Conservation (phyloP, 1,140 invertebrate genomes). For the Saccostrea cuccullata region DNA sequence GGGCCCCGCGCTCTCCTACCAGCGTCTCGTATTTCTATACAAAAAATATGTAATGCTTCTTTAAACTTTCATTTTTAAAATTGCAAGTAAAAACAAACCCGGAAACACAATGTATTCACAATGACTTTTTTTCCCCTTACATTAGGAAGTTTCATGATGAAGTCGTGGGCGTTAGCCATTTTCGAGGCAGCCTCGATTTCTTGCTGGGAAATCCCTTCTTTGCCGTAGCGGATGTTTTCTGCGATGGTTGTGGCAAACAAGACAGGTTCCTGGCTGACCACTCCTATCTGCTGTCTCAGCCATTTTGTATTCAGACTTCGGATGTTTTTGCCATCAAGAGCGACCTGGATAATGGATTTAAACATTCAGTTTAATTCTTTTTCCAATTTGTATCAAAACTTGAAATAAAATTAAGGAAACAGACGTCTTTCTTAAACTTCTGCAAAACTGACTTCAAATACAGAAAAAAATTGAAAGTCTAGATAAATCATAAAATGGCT, state of each 20-base stretch:
- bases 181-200: constrained; percentile 78
- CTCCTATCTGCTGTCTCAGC: constrained; percentile 84
- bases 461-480: too few species aligned
- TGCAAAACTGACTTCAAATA: too few species aligned
- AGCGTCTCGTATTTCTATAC: constrained; percentile 76
- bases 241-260: constrained; percentile 88
- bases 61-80: too few species aligned
- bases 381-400: too few species aligned
- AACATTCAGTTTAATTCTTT: too few species aligned
- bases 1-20: constrained; percentile 76
- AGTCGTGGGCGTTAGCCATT: constrained; percentile 90
- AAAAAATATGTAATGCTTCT: neutral
- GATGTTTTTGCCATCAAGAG: constrained; percentile 79
- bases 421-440: too few species aligned
- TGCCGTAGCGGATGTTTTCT: constrained; percentile 78
- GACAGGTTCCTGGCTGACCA: constrained; percentile 80
- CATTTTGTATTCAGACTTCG: constrained; percentile 83
- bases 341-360: constrained; percentile 63
- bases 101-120: neutral
- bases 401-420: too few species aligned
- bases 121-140: constrained; percentile 79
- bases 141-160: constrained; percentile 89
- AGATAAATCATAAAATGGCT: too few species aligned
- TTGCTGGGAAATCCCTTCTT: constrained; percentile 76
- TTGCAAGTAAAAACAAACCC: neutral